Percentiles rank a stretch among this genome's conserved stretches.
These are phyloP conservation scores for Pterostichus madidus DNA, from an alignment of 2,888 invertebrate species.

Conservation along the genomic window DNA sequence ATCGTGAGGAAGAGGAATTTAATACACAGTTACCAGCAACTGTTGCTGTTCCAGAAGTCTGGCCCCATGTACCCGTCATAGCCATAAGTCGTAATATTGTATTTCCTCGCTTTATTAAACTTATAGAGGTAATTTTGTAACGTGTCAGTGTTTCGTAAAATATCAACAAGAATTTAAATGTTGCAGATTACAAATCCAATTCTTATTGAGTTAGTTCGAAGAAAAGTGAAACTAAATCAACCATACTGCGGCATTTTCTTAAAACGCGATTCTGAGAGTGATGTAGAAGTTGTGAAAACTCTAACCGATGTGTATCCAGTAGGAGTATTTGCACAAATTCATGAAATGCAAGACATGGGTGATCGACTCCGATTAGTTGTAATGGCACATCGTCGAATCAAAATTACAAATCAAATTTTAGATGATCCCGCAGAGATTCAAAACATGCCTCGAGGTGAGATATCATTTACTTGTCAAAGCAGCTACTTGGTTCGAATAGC, in stretches of 20 bases:
- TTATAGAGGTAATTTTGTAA: slow-evolving; percentile 87
- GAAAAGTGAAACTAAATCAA: slow-evolving; percentile 96
- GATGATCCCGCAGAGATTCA: slow-evolving; percentile 85
- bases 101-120: slow-evolving; percentile 98
- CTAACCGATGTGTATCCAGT: slow-evolving; percentile 92
- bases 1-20: slow-evolving; percentile 74
- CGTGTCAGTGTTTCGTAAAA: not conserved
- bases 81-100: slow-evolving; percentile 97
- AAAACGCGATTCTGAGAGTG: slow-evolving; percentile 93
- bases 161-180: slow-evolving; percentile 52
- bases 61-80: slow-evolving; percentile 97
- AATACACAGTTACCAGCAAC: slow-evolving; percentile 88
- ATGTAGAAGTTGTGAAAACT: slow-evolving; percentile 90
- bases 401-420: slow-evolving; percentile 88
- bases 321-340: slow-evolving; percentile 98
- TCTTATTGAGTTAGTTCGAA: slow-evolving; percentile 92
- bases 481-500: slow-evolving; percentile 15
- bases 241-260: slow-evolving; percentile 99
- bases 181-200: slow-evolving; percentile 90
- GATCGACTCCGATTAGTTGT: slow-evolving; percentile 94
- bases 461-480: slow-evolving; percentile 23
- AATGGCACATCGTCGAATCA: slow-evolving; percentile 95
- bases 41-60: slow-evolving; percentile 96
- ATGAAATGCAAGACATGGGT: slow-evolving; percentile 97
- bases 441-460: slow-evolving; percentile 72